Evolutionary conservation across 2,113 vertebrate genomes (phyloP), one percentile per base, ranked within the genome.

Genomic region (Progne subis): DNA sequence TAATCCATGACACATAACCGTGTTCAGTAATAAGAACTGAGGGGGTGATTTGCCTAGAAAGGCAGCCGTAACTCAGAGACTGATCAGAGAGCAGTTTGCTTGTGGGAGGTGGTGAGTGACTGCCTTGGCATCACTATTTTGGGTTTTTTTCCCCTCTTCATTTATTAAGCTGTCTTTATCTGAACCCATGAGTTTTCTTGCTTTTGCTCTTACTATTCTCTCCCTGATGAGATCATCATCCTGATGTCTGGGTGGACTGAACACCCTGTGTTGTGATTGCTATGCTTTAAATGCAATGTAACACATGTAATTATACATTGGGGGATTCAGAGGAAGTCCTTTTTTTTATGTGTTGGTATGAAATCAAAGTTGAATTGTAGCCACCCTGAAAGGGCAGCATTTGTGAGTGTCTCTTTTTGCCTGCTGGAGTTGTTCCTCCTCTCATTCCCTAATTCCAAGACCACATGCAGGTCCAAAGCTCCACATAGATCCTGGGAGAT

Each of bases 61-160:
- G 34, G 53, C 31, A 67, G 6, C 5, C 31, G 3, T 43, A 90
- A 67, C 23, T 53, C 28, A 55, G 86, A 78, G 21, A 41, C 26
- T 47, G 24, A 9, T 16, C 34, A 46, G 41, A 28, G 6, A 39
- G 34, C 23, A 32, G 18, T 44, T 20, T 90, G 12, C 41, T 60
- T 74, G 37, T 41, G 47, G 31, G 43, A 78, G 6, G 8, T 65
- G 23, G 8, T 74, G 32, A 83, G 32, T 18, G 20, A 56, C 28
- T 34, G 9, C 31, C 34, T 85, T 65, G 60, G 4, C 8, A 49
- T 75, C 21, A 12, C 46, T 44, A 18, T 13, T 65, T 68, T 26
- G 10, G 4, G 17, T 0, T 0, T 0, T 53, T 56, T 41, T 44
- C 9, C 7, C 3, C 34, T 68, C 34, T 56, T 81, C 7, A 17